These are phyloP conservation scores for Deroplatys truncata DNA, from an alignment of 2,888 invertebrate species.

Conservation along the genomic window DNA sequence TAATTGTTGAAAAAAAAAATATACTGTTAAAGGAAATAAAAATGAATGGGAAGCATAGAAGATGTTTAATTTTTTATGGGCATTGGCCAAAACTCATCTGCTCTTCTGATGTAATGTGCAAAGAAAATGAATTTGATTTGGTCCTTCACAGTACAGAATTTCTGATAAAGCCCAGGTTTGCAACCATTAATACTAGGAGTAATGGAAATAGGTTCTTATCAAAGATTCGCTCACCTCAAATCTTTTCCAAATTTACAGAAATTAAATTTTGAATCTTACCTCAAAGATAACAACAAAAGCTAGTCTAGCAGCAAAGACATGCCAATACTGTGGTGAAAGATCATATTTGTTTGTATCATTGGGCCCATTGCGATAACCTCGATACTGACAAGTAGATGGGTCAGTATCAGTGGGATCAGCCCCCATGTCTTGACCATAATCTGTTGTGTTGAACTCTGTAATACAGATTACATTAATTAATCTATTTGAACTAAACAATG, in stretches of 20 bases:
- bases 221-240: too few species aligned
- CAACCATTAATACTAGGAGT: too few species aligned
- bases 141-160: too few species aligned
- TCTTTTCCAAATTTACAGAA: not conserved
- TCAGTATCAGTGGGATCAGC: slow-evolving; percentile 53
- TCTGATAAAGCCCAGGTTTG: too few species aligned
- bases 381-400: slow-evolving; percentile 68
- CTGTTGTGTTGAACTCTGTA: slow-evolving; percentile 75
- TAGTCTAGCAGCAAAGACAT: slow-evolving; percentile 60
- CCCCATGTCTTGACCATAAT: slow-evolving; percentile 76
- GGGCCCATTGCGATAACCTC: slow-evolving; percentile 66
- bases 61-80: too few species aligned
- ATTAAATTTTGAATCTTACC: slow-evolving; percentile 40
- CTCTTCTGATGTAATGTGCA: too few species aligned
- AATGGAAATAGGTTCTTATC: too few species aligned
- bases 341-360: slow-evolving; percentile 56
- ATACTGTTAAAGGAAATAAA: too few species aligned
- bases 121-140: too few species aligned
- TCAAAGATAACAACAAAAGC: slow-evolving; percentile 67
- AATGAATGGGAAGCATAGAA: too few species aligned
- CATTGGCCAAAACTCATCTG: too few species aligned
- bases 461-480: slow-evolving; percentile 22
- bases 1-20: too few species aligned
- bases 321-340: slow-evolving; percentile 80
- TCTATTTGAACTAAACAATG: not conserved